Evolutionary conservation across 1,140 invertebrate genomes (phyloP).

Genomic region (Bemisia tabaci): DNA sequence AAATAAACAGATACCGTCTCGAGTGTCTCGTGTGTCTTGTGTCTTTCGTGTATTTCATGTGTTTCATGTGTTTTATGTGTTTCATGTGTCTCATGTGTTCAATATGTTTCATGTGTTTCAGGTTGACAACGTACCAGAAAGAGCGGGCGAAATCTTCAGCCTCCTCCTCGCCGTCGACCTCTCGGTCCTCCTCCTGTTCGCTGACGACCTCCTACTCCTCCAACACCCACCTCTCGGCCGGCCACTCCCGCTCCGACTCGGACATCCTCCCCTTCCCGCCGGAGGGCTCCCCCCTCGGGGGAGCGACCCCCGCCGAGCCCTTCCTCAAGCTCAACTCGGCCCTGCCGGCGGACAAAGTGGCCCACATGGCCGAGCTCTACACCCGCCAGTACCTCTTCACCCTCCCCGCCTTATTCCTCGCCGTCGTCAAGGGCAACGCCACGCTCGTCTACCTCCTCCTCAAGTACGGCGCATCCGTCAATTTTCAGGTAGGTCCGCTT

Average conservation of each 20-base stretch:
- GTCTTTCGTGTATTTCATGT: too few relatives aligned
- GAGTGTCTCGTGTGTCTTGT: too few relatives aligned
- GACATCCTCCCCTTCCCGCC: constrained; percentile 12
- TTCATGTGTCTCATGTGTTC: too few relatives aligned
- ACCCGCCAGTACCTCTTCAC: constrained; percentile 35
- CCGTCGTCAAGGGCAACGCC: constrained; percentile 36
- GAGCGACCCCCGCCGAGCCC: constrained; percentile 11
- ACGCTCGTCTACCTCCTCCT: constrained; percentile 38
- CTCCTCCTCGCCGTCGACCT: not conserved
- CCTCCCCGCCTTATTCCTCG: constrained; percentile 39
- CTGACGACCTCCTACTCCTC: constrained; percentile 21
- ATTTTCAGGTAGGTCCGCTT: constrained; percentile 33
- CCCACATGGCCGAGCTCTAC: constrained; percentile 32
- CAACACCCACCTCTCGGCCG: constrained; percentile 15
- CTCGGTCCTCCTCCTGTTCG: constrained; percentile 10
- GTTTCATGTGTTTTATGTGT: too few relatives aligned
- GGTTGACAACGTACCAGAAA: constrained; percentile 19
- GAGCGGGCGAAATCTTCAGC: constrained; percentile 4
- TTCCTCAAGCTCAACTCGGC: constrained; percentile 26
- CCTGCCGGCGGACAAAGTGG: constrained; percentile 22
- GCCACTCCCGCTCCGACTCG: constrained; percentile 14
- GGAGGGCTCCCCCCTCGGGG: not conserved
- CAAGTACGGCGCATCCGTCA: constrained; percentile 38
- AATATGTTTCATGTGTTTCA: too few relatives aligned
- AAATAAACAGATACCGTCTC: too few relatives aligned